phyloP scores from a whole-genome alignment of 2,888 invertebrate genomes.

The Calameuta idolon region DNA sequence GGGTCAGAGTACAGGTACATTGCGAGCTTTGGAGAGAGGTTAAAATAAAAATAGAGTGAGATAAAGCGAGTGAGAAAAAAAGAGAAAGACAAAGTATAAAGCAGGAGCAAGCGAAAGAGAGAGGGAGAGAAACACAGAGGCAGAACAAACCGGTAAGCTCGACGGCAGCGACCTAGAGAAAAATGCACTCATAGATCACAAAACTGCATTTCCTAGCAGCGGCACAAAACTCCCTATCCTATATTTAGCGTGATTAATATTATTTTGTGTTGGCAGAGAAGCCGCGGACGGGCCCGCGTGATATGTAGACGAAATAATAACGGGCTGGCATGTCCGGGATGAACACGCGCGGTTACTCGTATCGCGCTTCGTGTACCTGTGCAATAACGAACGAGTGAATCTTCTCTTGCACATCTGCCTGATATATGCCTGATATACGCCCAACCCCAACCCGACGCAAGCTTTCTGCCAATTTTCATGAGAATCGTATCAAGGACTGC shows the following conservation, averaged over 20 bases:
- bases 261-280: slow-evolving; percentile 26
- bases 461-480: neutral
- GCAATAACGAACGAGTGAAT: neutral
- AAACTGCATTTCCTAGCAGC: slow-evolving; percentile 25
- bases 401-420: neutral
- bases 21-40: slow-evolving; percentile 9
- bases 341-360: neutral
- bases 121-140: neutral
- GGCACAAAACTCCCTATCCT: slow-evolving; percentile 24
- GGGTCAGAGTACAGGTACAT: slow-evolving; percentile 11
- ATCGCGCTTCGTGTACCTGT: neutral
- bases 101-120: neutral
- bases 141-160: neutral
- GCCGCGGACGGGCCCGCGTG: slow-evolving; percentile 12
- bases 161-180: slow-evolving; percentile 21
- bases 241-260: slow-evolving; percentile 30
- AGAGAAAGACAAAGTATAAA: neutral
- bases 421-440: neutral
- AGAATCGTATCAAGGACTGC: neutral
- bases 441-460: neutral
- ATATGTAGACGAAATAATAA: slow-evolving; percentile 27
- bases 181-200: slow-evolving; percentile 32
- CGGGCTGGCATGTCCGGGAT: neutral
- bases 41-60: neutral
- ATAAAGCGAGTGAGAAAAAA: neutral